These are phyloP conservation scores for Cantharis rufa DNA, from an alignment of 2,888 invertebrate genomes.

Conservation along the genomic window DNA sequence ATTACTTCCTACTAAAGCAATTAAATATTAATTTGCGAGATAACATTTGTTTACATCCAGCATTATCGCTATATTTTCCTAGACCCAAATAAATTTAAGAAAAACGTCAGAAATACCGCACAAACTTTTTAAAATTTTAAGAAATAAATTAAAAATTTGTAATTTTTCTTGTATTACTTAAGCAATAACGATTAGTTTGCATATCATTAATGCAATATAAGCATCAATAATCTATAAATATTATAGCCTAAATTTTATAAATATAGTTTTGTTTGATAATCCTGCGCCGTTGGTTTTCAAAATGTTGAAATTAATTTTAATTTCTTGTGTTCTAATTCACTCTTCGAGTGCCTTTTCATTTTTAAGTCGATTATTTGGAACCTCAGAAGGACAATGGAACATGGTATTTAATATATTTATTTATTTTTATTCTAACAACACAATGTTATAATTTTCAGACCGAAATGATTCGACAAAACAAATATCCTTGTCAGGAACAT, in stretches of 20 bases:
- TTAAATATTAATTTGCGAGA: not conserved
- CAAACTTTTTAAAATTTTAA: not conserved
- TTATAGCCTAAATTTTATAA: not conserved
- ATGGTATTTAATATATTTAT: not conserved
- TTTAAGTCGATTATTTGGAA: not conserved
- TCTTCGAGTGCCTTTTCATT: not conserved
- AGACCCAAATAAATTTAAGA: not conserved
- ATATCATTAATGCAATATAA: not conserved
- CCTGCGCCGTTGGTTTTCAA: not conserved
- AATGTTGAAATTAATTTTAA: not conserved
- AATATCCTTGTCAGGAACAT: conserved; percentile 52
- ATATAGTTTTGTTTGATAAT: not conserved
- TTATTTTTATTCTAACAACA: not conserved
- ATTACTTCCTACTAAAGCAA: not conserved
- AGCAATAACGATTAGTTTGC: not conserved
- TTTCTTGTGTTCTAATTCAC: not conserved
- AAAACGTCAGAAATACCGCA: not conserved
- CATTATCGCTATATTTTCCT: not conserved
- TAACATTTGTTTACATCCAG: not conserved
- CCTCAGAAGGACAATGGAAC: not conserved
- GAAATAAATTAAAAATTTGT: not conserved
- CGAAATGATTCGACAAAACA: conserved; percentile 50
- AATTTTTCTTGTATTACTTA: not conserved
- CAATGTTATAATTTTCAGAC: conserved; percentile 40
- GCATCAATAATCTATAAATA: not conserved